Evolutionary conservation across 2,888 invertebrate genomes (phyloP).

Genomic region (Pammene aurita): DNA sequence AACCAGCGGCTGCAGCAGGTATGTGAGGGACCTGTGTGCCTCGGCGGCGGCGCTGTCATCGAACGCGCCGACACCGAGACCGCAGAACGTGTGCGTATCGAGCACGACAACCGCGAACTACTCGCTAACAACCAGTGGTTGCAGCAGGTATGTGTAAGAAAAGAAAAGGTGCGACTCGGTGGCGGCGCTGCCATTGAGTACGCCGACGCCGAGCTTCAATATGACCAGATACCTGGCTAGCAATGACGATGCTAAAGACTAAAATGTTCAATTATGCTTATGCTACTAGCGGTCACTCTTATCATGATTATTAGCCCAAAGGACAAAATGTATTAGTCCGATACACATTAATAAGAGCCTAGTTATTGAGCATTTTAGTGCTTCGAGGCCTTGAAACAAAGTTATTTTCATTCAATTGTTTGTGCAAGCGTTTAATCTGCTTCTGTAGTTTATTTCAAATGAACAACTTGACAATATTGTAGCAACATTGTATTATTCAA

Average conservation of each 20-base stretch:
- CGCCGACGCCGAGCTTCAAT: no score
- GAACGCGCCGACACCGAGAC: background rate
- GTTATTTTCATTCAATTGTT: background rate
- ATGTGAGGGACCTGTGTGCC: background rate
- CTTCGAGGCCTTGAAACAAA: background rate
- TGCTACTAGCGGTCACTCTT: no score
- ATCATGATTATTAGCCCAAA: no score
- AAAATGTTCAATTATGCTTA: no score
- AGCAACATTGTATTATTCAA: background rate
- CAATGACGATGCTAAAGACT: no score
- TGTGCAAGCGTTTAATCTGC: background rate
- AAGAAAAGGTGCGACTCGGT: no score
- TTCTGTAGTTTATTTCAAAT: background rate
- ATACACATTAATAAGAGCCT: background rate
- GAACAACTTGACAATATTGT: background rate
- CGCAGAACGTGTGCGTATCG: no score
- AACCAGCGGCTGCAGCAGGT: constrained; percentile 89
- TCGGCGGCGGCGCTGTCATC: background rate
- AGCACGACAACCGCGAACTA: background rate
- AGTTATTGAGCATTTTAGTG: background rate
- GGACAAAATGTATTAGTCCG: background rate
- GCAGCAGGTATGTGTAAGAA: no score
- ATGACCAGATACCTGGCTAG: no score
- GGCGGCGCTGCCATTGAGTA: no score
- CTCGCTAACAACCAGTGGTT: no score